Evolutionary conservation across 2,797 vertebrate species (phyloP).

Genomic region (Halcyon leucocephala): DNA sequence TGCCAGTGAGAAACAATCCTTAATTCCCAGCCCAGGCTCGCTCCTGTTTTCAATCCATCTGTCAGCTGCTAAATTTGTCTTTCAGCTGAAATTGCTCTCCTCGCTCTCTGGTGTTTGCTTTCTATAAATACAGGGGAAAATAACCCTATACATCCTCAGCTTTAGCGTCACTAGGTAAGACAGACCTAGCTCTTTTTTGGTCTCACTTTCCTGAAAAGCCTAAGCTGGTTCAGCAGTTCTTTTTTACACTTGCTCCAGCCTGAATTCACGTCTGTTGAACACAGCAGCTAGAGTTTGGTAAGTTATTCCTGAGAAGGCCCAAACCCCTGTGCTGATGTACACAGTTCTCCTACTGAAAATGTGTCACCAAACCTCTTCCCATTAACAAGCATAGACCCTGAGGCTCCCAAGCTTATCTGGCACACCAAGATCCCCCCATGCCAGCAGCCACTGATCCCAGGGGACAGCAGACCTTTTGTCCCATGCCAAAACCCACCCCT

Average conservation of each 20-base stretch:
- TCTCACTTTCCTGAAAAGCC: neutral
- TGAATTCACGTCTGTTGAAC: neutral
- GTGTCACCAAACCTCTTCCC: neutral
- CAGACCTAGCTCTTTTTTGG: neutral
- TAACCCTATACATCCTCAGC: neutral
- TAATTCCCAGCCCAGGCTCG: neutral
- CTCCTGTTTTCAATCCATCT: neutral
- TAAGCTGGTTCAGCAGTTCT: neutral
- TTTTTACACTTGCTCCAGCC: neutral
- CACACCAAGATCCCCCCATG: neutral
- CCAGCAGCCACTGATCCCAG: neutral
- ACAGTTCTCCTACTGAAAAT: neutral
- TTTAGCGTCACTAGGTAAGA: neutral
- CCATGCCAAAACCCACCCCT: neutral
- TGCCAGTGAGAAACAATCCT: neutral
- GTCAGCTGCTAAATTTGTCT: conserved; percentile 16
- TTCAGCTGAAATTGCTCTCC: neutral
- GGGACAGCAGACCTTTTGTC: neutral
- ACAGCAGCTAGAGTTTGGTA: neutral
- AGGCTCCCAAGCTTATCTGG: neutral
- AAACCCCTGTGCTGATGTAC: neutral
- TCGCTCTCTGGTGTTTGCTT: neutral
- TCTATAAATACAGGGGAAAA: conserved; percentile 24
- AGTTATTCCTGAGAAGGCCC: neutral
- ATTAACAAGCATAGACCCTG: neutral